phyloP scores from a whole-genome alignment of 2,888 invertebrate species.

The Diloba caeruleocephala region DNA sequence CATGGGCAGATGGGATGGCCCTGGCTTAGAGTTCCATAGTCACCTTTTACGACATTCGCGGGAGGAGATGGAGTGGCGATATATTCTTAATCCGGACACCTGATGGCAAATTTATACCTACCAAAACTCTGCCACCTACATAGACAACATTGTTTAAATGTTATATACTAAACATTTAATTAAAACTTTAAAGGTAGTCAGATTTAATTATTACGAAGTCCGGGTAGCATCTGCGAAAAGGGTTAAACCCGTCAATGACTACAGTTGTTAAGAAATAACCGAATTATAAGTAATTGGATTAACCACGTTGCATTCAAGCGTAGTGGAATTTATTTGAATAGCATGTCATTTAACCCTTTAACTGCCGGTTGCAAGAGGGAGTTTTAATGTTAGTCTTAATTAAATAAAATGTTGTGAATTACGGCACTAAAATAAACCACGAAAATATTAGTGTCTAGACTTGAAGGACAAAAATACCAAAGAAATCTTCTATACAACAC shows the following conservation, averaged over 20 bases:
- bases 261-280: slow-evolving; percentile 73
- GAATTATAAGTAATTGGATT: slow-evolving; percentile 80
- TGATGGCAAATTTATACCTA: too few relatives aligned
- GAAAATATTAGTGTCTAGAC: neutral
- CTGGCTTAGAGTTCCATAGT: too few relatives aligned
- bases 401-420: slow-evolving; percentile 47
- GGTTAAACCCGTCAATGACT: slow-evolving; percentile 74
- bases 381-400: slow-evolving; percentile 57
- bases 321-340: slow-evolving; percentile 79
- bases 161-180: slow-evolving; percentile 24
- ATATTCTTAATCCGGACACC: too few relatives aligned
- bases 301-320: slow-evolving; percentile 69
- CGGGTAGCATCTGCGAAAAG: slow-evolving; percentile 74
- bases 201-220: slow-evolving; percentile 36
- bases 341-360: slow-evolving; percentile 78
- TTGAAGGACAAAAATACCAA: too few relatives aligned
- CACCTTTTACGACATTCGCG: too few relatives aligned
- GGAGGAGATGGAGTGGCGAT: too few relatives aligned
- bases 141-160: slow-evolving; percentile 1
- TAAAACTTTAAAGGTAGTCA: slow-evolving; percentile 33
- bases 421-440: slow-evolving; percentile 14
- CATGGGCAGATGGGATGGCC: too few relatives aligned
- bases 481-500: too few relatives aligned
- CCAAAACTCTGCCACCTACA: too few relatives aligned
- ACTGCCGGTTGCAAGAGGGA: slow-evolving; percentile 51